Percentiles rank a stretch among this genome's conserved stretches.
Evolutionary conservation across 2,113 vertebrate genomes (phyloP).

Genomic region (Neotragus moschatus): DNA sequence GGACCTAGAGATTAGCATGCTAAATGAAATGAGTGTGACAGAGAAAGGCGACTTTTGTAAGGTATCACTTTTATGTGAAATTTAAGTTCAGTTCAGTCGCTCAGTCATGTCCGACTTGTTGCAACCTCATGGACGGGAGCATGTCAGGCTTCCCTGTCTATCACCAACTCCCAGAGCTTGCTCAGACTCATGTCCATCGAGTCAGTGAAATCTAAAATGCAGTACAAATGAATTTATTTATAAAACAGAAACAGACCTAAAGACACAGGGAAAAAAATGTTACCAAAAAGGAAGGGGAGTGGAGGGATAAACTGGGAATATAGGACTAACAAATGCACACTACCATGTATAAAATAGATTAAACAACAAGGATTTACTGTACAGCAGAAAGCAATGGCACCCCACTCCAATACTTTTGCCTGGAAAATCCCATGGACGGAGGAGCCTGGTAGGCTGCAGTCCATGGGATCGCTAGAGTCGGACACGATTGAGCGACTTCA

Average conservation of each 20-base stretch:
- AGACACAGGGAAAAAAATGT: background rate
- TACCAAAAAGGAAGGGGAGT: background rate
- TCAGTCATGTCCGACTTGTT: background rate
- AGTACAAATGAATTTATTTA: background rate
- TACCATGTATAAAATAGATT: background rate
- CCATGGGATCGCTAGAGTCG: no score
- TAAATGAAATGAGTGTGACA: background rate
- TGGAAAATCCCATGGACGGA: no score
- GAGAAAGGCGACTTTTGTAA: background rate
- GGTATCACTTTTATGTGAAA: background rate
- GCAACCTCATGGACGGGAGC: fast-evolving
- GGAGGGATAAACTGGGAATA: background rate
- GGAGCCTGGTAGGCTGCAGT: no score
- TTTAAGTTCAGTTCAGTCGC: background rate
- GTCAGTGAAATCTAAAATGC: background rate
- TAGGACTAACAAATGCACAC: background rate
- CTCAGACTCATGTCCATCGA: background rate
- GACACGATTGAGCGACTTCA: no score
- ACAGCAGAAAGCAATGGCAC: no score
- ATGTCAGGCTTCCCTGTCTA: background rate
- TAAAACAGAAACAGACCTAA: background rate
- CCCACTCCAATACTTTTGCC: no score
- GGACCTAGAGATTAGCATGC: background rate
- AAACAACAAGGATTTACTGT: background rate
- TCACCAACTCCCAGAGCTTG: background rate